Evolutionary conservation across 2,797 vertebrate genomes (phyloP).

Genomic region (Sciurus vulgaris): DNA sequence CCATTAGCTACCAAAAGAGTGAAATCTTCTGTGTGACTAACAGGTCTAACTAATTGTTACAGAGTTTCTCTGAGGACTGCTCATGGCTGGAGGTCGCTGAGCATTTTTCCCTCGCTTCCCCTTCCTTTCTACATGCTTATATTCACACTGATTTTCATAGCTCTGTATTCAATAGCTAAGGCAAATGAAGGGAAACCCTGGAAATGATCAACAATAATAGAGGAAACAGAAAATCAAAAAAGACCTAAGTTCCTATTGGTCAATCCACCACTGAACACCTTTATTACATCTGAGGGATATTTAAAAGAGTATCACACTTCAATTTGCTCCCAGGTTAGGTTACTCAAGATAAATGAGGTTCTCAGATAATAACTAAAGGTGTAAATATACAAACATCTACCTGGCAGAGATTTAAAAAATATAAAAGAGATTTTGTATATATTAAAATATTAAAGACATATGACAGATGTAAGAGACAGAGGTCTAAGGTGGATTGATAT

Average conservation of each 20-base stretch:
- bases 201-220: constrained; percentile 38
- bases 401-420: constrained; percentile 43
- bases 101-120: not conserved
- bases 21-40: not conserved
- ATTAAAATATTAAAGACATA: constrained; percentile 38
- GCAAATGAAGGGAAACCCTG: not conserved
- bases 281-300: not conserved
- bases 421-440: not conserved
- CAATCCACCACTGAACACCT: constrained; percentile 35
- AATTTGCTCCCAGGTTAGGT: constrained; percentile 31
- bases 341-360: constrained; percentile 35
- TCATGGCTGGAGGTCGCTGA: not conserved
- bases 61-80: not conserved
- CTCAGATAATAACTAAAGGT: constrained; percentile 66
- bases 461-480: not conserved
- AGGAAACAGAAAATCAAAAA: not conserved
- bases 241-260: constrained; percentile 45
- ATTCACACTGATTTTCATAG: constrained; percentile 44
- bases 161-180: not conserved
- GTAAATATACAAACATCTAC: constrained; percentile 50
- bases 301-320: constrained; percentile 57
- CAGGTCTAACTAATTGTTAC: not conserved
- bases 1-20: not conserved
- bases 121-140: not conserved
- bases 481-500: not conserved